Percentiles rank a stretch among this genome's conserved stretches.
phyloP scores from a whole-genome alignment of 2,888 invertebrate species.

The Iselma pallidipennis region DNA sequence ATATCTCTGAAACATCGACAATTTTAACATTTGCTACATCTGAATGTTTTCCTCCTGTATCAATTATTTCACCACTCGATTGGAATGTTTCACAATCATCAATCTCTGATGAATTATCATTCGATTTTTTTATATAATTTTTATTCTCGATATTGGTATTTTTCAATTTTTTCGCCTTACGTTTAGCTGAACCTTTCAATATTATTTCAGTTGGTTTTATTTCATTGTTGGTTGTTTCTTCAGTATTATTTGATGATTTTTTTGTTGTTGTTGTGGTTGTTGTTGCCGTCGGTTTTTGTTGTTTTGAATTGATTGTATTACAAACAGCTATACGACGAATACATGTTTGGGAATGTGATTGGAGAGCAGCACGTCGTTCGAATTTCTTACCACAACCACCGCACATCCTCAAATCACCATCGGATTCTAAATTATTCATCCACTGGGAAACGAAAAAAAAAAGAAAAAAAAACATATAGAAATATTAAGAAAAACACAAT shows the following conservation, averaged over 20 bases:
- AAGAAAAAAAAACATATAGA: slow-evolving; percentile 1
- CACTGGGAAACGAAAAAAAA: slow-evolving; percentile 57
- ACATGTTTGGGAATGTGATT: slow-evolving; percentile 73
- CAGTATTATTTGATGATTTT: slow-evolving; percentile 9
- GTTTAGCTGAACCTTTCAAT: slow-evolving; percentile 25
- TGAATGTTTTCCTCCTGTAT: too few species aligned
- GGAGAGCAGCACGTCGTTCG: slow-evolving; percentile 72
- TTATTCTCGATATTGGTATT: slow-evolving; percentile 24
- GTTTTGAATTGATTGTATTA: slow-evolving; percentile 48
- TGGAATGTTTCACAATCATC: slow-evolving; percentile 1
- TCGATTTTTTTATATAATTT: not conserved
- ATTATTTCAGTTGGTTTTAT: slow-evolving; percentile 6
- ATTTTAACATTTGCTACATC: not conserved
- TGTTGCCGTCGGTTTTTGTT: slow-evolving; percentile 29
- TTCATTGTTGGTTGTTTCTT: slow-evolving; percentile 7
- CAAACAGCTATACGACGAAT: slow-evolving; percentile 59
- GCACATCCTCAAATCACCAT: slow-evolving; percentile 65
- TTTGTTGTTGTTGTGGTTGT: slow-evolving; percentile 17
- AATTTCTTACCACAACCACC: slow-evolving; percentile 73
- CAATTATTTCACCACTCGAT: too few species aligned
- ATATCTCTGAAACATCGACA: slow-evolving; percentile 15
- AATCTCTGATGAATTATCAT: slow-evolving; percentile 10
- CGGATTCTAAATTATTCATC: slow-evolving; percentile 69
- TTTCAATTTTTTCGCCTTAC: slow-evolving; percentile 32
- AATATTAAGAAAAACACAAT: too few species aligned